phyloP scores from a whole-genome alignment of 2,797 vertebrate genomes.

The Pteronotus mesoamericanus region DNA sequence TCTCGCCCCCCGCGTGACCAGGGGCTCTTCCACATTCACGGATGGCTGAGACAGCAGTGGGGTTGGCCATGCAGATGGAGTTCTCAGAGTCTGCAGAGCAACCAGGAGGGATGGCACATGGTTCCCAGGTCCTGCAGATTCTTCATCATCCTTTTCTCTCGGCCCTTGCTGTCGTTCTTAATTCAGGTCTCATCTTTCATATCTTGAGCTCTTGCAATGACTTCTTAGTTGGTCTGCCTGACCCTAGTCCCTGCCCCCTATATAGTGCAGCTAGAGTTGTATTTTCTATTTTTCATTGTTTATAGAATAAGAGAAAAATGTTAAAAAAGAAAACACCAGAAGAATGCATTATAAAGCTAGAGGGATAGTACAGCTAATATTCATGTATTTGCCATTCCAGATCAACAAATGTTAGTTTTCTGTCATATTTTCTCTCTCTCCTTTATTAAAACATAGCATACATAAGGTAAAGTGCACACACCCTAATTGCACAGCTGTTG shows the following conservation, averaged over 20 bases:
- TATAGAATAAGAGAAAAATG: not conserved
- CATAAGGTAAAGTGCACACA: not conserved
- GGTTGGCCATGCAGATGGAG: too few species aligned
- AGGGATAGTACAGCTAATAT: not conserved
- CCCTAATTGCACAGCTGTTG: not conserved
- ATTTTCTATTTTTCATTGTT: not conserved
- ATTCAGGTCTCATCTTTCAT: not conserved
- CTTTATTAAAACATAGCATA: not conserved
- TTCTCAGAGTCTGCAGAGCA: not conserved
- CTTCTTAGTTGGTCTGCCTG: not conserved
- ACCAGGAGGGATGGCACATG: rapidly evolving
- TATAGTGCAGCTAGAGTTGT: not conserved
- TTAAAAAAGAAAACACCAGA: not conserved
- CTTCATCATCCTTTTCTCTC: not conserved
- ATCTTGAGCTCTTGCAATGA: not conserved
- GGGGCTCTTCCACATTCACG: not conserved
- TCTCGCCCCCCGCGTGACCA: not conserved
- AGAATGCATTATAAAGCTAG: not conserved
- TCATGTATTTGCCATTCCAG: not conserved
- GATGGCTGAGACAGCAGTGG: not conserved
- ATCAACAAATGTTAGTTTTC: not conserved
- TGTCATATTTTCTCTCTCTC: not conserved
- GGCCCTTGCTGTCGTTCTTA: not conserved
- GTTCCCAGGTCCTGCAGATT: not conserved
- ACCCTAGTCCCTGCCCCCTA: not conserved